A percentile compares a stretch with the other conserved stretches of the same genome.
Evolutionary conservation across 2,113 vertebrate species (phyloP).

Genomic region (Stigmatopora nigra): DNA sequence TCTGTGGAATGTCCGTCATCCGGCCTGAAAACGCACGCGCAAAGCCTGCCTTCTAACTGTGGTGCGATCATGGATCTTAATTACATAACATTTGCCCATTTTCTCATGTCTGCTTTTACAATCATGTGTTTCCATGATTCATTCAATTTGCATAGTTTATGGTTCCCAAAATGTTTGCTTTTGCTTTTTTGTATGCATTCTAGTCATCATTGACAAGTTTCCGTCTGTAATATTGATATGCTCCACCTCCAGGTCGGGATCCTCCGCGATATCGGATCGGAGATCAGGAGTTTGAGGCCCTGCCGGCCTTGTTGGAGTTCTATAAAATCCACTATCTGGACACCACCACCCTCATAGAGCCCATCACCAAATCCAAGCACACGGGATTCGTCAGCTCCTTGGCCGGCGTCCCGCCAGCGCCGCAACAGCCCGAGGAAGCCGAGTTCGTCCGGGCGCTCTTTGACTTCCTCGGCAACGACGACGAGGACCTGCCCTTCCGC

Average conservation of each 20-base stretch:
- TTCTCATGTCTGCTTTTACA: neutral
- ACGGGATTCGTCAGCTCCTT: slow-evolving; percentile 50
- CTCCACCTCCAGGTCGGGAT: slow-evolving; percentile 68
- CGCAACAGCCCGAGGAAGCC: slow-evolving; percentile 77
- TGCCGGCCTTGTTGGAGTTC: slow-evolving; percentile 92
- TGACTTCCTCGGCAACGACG: slow-evolving; percentile 95
- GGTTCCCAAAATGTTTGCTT: neutral
- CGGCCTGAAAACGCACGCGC: slow-evolving; percentile 6
- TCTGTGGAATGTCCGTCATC: slow-evolving; percentile 58
- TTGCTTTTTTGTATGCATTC: neutral
- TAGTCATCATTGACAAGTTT: too few species aligned
- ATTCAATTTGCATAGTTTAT: neutral
- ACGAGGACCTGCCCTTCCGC: slow-evolving; percentile 96
- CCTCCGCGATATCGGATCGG: slow-evolving; percentile 88
- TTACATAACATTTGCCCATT: slow-evolving; percentile 7
- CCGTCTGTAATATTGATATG: too few species aligned
- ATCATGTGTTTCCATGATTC: neutral
- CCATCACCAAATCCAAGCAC: slow-evolving; percentile 80
- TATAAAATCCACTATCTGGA: slow-evolving; percentile 99
- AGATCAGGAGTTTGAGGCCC: slow-evolving; percentile 95
- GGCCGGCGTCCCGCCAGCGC: slow-evolving; percentile 57
- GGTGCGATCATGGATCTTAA: slow-evolving; percentile 69
- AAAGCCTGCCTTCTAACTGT: slow-evolving; percentile 2
- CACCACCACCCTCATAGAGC: slow-evolving; percentile 97
- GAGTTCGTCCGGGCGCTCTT: slow-evolving; percentile 93